phyloP scores from a whole-genome alignment of 2,888 invertebrate genomes.

The Drosophila meridiana region DNA sequence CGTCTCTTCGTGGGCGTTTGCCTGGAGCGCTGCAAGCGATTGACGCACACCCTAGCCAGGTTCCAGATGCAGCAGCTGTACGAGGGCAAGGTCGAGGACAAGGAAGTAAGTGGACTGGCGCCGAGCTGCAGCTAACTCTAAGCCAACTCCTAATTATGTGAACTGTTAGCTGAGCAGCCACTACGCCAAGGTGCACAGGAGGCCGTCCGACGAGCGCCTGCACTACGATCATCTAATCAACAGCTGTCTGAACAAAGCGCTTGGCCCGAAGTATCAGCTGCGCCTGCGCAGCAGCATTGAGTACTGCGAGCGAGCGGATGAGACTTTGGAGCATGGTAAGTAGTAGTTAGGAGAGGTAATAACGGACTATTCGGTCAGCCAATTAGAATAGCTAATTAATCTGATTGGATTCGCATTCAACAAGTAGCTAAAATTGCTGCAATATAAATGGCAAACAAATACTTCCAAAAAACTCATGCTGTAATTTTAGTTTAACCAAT shows the following conservation, averaged over 20 bases:
- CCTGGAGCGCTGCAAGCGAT: constrained; percentile 68
- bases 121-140: background rate
- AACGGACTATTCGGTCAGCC: no score
- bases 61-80: constrained; percentile 52
- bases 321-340: constrained; percentile 55
- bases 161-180: constrained; percentile 64
- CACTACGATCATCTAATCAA: constrained; percentile 70
- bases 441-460: background rate
- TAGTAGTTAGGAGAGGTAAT: background rate
- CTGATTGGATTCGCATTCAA: background rate
- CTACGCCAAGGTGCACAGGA: constrained; percentile 68
- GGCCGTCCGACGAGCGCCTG: constrained; percentile 62
- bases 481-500: background rate
- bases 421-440: background rate
- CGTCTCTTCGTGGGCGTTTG: constrained; percentile 79
- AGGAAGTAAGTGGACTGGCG: constrained; percentile 48
- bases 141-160: background rate
- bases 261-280: constrained; percentile 56
- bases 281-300: constrained; percentile 74
- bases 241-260: constrained; percentile 72
- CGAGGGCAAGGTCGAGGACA: constrained; percentile 41
- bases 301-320: constrained; percentile 73
- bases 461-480: background rate
- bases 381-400: no score
- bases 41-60: constrained; percentile 36